Conservation (phyloP, 2,113 vertebrate genomes). For the Colaptes auratus region DNA sequence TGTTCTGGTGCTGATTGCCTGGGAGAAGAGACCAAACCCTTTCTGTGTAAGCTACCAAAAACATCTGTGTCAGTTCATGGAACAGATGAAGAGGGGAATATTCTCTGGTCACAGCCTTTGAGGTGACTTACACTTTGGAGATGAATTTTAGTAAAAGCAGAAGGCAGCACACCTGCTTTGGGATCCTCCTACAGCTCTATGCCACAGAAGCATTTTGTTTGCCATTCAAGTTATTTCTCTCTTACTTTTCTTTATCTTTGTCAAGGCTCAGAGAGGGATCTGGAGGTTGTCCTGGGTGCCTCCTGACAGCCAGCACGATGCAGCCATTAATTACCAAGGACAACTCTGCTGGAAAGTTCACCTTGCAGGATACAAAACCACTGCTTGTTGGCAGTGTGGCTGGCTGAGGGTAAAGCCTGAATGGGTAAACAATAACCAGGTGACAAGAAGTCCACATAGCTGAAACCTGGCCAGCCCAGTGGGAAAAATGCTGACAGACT, state of each 20-base stretch:
- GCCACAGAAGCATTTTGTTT: neutral
- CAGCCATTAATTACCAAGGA: neutral
- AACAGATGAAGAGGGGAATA: neutral
- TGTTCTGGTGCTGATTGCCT: too few species aligned
- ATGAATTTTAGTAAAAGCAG: neutral
- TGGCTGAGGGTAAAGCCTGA: neutral
- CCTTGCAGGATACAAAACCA: neutral
- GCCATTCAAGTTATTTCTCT: neutral
- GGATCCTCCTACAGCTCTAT: neutral
- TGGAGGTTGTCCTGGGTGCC: neutral
- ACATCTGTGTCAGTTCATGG: neutral
- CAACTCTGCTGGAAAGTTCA: neutral
- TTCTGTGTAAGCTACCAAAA: neutral
- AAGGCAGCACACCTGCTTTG: neutral
- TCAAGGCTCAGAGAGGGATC: neutral
- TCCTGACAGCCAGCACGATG: neutral
- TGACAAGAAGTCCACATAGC: neutral
- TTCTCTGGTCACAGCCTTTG: neutral
- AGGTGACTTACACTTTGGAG: neutral
- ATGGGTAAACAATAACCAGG: neutral
- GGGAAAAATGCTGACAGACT: neutral
- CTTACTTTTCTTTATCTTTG: neutral
- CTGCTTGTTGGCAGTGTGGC: neutral
- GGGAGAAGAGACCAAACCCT: neutral
- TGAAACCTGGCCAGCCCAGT: neutral